These are phyloP conservation scores for Eupithecia centaureata DNA, from an alignment of 2,888 invertebrate species.

Conservation along the genomic window DNA sequence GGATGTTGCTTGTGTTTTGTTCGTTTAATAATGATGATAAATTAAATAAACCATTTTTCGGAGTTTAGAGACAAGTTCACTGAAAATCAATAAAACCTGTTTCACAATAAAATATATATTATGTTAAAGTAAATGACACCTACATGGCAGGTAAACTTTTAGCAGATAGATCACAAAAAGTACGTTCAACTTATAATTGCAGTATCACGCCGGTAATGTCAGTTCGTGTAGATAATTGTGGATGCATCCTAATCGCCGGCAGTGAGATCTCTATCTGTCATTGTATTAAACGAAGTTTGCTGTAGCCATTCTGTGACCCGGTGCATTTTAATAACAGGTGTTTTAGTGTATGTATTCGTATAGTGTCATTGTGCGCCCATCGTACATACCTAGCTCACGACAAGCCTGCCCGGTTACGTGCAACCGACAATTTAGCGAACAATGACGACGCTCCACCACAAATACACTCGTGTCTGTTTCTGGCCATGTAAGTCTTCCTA, in stretches of 20 bases:
- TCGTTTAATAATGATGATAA: not conserved
- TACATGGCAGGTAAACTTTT: not conserved
- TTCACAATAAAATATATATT: not conserved
- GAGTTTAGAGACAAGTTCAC: not conserved
- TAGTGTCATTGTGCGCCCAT: conserved; percentile 74
- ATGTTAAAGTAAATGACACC: not conserved
- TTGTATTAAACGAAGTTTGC: conserved; percentile 76
- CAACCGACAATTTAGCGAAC: conserved; percentile 84
- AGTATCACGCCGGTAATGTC: conserved; percentile 59
- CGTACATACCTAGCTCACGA: conserved; percentile 79
- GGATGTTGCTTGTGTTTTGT: not conserved
- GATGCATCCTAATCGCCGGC: conserved; percentile 71
- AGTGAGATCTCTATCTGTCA: conserved; percentile 77
- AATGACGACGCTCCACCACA: conserved; percentile 81
- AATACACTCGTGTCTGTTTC: conserved; percentile 75
- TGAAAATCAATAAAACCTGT: not conserved
- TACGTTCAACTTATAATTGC: conserved; percentile 64
- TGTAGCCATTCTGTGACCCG: conserved; percentile 72
- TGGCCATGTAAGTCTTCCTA: conserved; percentile 71
- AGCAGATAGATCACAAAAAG: conserved; percentile 10
- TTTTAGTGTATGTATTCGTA: conserved; percentile 82
- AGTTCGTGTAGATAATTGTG: conserved; percentile 63
- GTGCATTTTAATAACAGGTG: conserved; percentile 82
- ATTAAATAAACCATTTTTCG: no score
- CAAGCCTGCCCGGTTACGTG: conserved; percentile 81